These are phyloP conservation scores for Sapajus apella DNA, from an alignment of 2,113 vertebrate species.

Conservation along the genomic window DNA sequence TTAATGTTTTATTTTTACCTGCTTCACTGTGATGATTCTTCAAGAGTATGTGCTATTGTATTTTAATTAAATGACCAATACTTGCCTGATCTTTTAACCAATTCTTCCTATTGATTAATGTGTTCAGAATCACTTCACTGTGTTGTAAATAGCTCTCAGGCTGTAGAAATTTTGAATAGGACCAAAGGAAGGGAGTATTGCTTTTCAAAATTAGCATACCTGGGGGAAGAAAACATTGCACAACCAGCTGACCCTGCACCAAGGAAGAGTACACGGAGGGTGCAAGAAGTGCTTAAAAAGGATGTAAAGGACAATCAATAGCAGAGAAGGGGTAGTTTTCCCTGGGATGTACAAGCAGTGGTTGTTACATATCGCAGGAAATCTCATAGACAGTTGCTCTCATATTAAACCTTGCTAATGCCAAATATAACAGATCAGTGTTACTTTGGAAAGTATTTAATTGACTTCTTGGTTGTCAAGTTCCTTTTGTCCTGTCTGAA, in stretches of 20 bases:
- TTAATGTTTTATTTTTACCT: background rate
- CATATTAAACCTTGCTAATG: background rate
- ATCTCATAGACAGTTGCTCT: background rate
- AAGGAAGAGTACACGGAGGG: background rate
- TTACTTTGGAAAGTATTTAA: background rate
- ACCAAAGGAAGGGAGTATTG: background rate
- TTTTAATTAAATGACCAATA: background rate
- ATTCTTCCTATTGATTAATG: background rate
- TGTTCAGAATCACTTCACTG: background rate
- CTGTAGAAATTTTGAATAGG: background rate
- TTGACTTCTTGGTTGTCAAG: background rate
- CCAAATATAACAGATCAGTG: too few relatives aligned
- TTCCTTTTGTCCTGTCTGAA: background rate
- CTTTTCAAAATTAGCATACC: background rate
- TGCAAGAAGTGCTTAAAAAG: background rate
- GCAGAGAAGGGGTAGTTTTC: background rate
- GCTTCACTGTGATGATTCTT: background rate
- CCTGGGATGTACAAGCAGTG: too few relatives aligned
- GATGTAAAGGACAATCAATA: rapidly evolving
- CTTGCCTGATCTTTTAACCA: background rate
- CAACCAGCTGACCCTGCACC: background rate
- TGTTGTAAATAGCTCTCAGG: background rate
- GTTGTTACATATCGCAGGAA: rapidly evolving
- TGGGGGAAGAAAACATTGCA: rapidly evolving
- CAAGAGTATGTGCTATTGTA: background rate